Conservation (phyloP, 2,113 vertebrate species). For the Eolophus roseicapilla region DNA sequence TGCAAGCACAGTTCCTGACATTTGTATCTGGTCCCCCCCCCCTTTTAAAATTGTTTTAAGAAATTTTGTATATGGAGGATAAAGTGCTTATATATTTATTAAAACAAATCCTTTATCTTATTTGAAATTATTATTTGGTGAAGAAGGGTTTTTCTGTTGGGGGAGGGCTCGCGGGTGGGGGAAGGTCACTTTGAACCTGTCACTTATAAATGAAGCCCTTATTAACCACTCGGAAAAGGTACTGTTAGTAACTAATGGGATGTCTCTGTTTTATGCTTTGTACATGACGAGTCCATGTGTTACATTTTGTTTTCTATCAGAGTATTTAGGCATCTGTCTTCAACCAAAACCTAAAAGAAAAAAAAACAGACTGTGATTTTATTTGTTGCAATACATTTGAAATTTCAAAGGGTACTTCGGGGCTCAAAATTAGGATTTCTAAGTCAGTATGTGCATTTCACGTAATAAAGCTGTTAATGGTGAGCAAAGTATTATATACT, state of each 20-base stretch:
- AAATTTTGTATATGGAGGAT: constrained; percentile 83
- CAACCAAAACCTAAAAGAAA: constrained; percentile 79
- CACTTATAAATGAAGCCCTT: constrained; percentile 57
- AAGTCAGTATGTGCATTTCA: constrained; percentile 84
- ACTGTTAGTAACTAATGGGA: constrained; percentile 70
- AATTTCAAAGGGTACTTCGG: constrained; percentile 92
- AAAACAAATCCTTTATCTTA: constrained; percentile 79
- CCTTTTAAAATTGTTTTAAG: constrained; percentile 78
- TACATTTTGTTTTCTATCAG: constrained; percentile 72
- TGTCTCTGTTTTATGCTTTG: constrained; percentile 75
- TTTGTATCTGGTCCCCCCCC: constrained; percentile 74
- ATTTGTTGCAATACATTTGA: constrained; percentile 83
- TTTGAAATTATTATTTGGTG: constrained; percentile 82
- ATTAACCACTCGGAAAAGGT: constrained; percentile 71
- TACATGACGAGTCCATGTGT: constrained; percentile 73
- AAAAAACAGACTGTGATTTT: constrained; percentile 78
- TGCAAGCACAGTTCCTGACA: constrained; percentile 74
- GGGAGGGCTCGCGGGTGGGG: constrained; percentile 54
- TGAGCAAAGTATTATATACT: constrained; percentile 98
- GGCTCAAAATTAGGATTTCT: constrained; percentile 85
- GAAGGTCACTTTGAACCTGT: constrained; percentile 59
- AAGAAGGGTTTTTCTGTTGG: constrained; percentile 70
- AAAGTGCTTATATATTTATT: constrained; percentile 86
- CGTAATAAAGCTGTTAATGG: constrained; percentile 87
- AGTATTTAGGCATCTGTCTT: constrained; percentile 78